Evolutionary conservation across 2,113 vertebrate genomes (phyloP), one percentile per base, ranked within the genome.

Genomic region (Scalopus aquaticus): DNA sequence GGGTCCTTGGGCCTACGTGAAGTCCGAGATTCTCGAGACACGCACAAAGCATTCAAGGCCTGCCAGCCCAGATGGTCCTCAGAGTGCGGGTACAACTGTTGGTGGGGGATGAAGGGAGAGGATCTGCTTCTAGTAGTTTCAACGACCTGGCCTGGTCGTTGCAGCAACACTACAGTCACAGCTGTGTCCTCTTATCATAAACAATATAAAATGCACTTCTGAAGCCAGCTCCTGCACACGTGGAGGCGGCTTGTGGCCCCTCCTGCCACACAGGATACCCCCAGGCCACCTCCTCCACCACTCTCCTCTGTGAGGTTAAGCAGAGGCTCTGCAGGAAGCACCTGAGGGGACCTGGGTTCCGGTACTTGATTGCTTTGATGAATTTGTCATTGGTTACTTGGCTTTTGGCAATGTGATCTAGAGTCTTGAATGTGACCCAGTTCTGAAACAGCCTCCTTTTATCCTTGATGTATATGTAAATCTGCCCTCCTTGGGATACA

Each of bases 401-500:
- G 62, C 73, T 93, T 90, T 81, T 74, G 86, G 67, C 30, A 49
- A 35, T 92, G 42, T 54, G 32, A 24, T 49, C 74, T 4, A 56
- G 1, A 44, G n/a, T 46, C 69, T 37, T 12, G 30, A 73, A 83
- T 88, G 39, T 89, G 83, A 93, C 76, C 10, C 42, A 54, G n/a
- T 67, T 93, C n/a, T 77, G 1, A 76, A 80, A 78, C 0, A 93
- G 62, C 51, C 39, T 88, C 24, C 28, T 67, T 88, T 92, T 56
- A 56, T 20, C 37, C 37, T n/a, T 81, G 54, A 77, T 11, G n/a
- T 22, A 26, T 5, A 24, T 32, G 30, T 72, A 76, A 83, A 94
- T 93, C 74, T 94, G 58, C 82, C 90, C 89, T 91, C 37, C 70
- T 72, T 44, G 37, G 74, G 74, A 87, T 87, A 95, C 69, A 5